Conservation (phyloP, 2,888 invertebrate species). For the Amphipyra tragopoginis region DNA sequence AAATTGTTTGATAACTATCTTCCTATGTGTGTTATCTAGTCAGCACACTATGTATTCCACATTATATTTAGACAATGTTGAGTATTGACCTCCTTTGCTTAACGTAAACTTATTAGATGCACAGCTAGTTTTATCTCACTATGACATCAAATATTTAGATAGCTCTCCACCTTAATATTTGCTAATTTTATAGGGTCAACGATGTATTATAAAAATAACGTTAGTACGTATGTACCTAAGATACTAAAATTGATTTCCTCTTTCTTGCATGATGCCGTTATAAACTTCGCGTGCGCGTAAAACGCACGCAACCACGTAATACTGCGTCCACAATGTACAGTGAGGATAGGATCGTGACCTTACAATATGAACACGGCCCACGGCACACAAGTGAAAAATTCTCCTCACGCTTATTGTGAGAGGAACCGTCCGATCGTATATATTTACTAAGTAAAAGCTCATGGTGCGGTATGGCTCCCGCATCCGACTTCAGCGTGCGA, state of each 20-base stretch:
- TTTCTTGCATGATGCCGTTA: not conserved
- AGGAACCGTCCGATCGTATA: not conserved
- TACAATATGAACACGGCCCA: not conserved
- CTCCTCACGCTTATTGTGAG: not conserved
- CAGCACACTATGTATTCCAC: no score
- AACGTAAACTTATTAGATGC: no score
- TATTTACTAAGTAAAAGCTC: not conserved
- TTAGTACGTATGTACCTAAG: not conserved
- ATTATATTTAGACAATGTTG: no score
- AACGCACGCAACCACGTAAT: not conserved
- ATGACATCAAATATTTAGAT: no score
- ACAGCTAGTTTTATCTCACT: no score
- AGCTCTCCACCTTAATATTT: no score
- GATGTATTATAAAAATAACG: not conserved
- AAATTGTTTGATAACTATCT: no score
- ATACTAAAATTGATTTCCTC: conserved; percentile 1
- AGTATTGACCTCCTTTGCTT: no score
- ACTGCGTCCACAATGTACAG: not conserved
- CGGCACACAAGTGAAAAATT: not conserved
- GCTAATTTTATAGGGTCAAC: no score
- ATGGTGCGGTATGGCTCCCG: not conserved
- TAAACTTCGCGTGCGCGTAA: not conserved
- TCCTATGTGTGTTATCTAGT: no score
- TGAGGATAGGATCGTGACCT: not conserved
- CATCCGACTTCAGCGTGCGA: not conserved